These are phyloP conservation scores for Phyllostomus discolor DNA, from an alignment of 2,113 vertebrate genomes.

Conservation along the genomic window DNA sequence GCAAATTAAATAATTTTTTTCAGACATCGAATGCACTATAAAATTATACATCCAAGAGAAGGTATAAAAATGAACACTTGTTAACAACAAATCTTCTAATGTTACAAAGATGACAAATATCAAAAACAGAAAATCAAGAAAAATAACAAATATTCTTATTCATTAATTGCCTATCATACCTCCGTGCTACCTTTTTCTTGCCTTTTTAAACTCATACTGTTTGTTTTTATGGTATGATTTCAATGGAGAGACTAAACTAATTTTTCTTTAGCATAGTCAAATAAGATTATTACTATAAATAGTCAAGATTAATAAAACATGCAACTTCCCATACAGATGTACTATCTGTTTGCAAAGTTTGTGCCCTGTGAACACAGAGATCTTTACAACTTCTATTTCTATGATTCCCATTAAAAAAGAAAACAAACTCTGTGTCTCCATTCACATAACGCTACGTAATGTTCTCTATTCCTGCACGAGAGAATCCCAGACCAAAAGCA, in stretches of 20 bases:
- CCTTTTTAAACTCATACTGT: neutral
- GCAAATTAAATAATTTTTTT: neutral
- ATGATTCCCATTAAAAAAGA: neutral
- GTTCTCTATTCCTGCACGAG: neutral
- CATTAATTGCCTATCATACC: neutral
- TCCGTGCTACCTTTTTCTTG: neutral
- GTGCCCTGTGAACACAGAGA: neutral
- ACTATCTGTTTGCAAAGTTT: neutral
- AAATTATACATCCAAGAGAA: neutral
- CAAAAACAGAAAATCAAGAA: neutral
- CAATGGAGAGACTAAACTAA: neutral
- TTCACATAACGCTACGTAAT: neutral
- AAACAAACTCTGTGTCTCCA: neutral
- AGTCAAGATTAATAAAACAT: neutral
- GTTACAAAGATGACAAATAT: neutral
- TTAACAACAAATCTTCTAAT: neutral
- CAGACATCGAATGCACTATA: neutral
- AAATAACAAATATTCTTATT: neutral
- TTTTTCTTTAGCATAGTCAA: neutral
- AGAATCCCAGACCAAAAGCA: neutral
- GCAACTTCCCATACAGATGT: neutral
- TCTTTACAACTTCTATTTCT: neutral
- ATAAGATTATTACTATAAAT: neutral
- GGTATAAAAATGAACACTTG: neutral
- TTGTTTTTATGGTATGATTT: neutral